phyloP scores from a whole-genome alignment of 1,140 invertebrate species.

The Pachyrhynchus sulphureomaculatus region DNA sequence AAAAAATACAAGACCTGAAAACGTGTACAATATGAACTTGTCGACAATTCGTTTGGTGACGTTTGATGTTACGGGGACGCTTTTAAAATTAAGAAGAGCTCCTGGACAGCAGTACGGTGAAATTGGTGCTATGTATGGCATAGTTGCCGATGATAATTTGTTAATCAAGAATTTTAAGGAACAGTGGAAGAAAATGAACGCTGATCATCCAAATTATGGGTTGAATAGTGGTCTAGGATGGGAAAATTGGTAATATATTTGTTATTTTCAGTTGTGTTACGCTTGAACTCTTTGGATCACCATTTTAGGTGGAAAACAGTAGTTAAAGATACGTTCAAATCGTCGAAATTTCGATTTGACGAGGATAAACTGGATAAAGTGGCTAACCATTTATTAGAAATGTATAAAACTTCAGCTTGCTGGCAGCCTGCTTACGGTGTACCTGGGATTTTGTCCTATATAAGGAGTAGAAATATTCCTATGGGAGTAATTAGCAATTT shows the following conservation, averaged over 20 bases:
- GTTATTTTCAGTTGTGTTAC: background rate
- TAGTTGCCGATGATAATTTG: conserved; percentile 59
- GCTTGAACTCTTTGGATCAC: background rate
- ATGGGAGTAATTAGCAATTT: conserved; percentile 87
- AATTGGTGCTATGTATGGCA: conserved; percentile 67
- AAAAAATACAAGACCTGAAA: too few species aligned
- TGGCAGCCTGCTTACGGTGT: conserved; percentile 71
- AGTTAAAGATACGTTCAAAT: conserved; percentile 65
- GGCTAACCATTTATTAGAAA: conserved; percentile 62
- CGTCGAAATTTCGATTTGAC: conserved; percentile 51
- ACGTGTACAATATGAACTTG: conserved; percentile 25
- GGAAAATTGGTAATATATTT: conserved; percentile 64
- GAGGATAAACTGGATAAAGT: conserved; percentile 57
- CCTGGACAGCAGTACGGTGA: conserved; percentile 74
- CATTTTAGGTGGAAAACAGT: conserved; percentile 64
- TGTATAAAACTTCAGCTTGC: conserved; percentile 67
- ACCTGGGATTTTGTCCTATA: conserved; percentile 61
- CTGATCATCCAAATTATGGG: conserved; percentile 80
- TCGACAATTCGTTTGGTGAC: conserved; percentile 67
- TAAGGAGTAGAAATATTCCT: conserved; percentile 46
- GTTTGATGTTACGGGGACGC: conserved; percentile 85
- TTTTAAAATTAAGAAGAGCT: conserved; percentile 68
- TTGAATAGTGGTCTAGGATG: conserved; percentile 65
- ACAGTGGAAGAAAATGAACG: conserved; percentile 62
- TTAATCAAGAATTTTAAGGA: conserved; percentile 65